Base-by-base conservation (phyloP, 2,113 vertebrate species). In the Trichomycterus rosablanca region DNA sequence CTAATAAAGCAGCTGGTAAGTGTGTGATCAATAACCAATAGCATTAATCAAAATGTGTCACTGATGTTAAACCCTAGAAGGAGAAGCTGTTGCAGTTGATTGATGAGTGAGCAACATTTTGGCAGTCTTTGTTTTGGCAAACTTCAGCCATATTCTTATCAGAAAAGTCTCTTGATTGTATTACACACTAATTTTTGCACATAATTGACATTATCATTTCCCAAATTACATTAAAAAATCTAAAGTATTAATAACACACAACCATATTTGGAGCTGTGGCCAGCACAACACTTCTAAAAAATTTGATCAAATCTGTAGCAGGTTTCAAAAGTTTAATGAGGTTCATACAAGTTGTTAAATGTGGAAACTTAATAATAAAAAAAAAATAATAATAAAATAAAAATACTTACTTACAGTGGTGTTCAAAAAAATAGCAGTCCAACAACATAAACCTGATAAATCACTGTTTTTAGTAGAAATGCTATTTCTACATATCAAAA, bases 221-320 rank as follows among this genome's bases (percentile, higher is more conserved):
- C 55, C 39, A 37, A n/a, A 18, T 62, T n/a, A n/a, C 34, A 35
- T 48, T 37, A 49, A 22, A 23, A 28, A n/a, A n/a, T n/a, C n/a
- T n/a, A n/a, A n/a, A n/a, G n/a, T n/a, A n/a, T n/a, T n/a, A n/a
- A n/a, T n/a, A n/a, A 49, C n/a, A 39, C n/a, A 30, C 26, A 63
- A 64, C 56, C 46, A 32, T 71, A 67, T 67, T 66, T 46, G 68
- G 54, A 59, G 37, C 57, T 69, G 61, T 24, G 71, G 15, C 37
- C 2, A 10, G 1, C 9, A 8, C 2, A 10, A 8, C 34, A 35
- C 2, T 10, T 35, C 14, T 10, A 9, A 10, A 40, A 7, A 39
- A 12, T 24, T 23, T 9, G 20, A 14, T 48, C 22, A 23, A 10
- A 23, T 23, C 14, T 10, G 12, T 39, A 4, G 7, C 10, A 7